Percentiles rank a stretch among this genome's conserved stretches.
Conservation (phyloP, 2,797 vertebrate genomes). For the Chloroceryle amazona region DNA sequence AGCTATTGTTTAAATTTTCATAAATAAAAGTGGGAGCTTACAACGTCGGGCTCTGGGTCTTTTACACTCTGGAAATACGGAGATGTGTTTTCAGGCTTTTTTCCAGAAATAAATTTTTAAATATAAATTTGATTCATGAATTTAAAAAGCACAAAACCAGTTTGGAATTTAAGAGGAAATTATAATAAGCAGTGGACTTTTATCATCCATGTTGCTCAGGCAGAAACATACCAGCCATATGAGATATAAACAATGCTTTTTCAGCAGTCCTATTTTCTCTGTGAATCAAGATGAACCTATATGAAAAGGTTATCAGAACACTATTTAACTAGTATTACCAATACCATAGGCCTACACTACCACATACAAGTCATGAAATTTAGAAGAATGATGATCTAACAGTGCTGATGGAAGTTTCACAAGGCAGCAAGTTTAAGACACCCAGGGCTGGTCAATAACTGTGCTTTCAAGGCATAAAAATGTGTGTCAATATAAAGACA, state of each 20-base stretch:
- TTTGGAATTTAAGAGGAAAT: background rate
- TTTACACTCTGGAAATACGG: background rate
- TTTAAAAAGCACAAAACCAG: background rate
- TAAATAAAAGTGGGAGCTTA: background rate
- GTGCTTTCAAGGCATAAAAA: background rate
- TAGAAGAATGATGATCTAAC: background rate
- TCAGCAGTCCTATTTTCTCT: background rate
- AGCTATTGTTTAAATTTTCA: background rate
- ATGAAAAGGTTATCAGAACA: background rate
- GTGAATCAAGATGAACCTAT: background rate
- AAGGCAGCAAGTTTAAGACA: background rate
- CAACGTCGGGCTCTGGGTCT: background rate
- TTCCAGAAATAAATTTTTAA: rapidly evolving
- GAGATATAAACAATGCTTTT: background rate
- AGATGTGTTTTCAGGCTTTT: background rate
- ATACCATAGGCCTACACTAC: background rate
- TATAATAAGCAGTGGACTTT: background rate
- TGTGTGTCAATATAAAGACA: background rate
- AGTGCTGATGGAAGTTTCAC: background rate
- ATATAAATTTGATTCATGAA: background rate
- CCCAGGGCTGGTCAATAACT: background rate
- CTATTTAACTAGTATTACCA: background rate
- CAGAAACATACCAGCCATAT: background rate
- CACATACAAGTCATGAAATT: background rate
- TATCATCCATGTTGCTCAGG: background rate